phyloP scores from a whole-genome alignment of 2,113 vertebrate genomes.

The Terrapene triunguis region DNA sequence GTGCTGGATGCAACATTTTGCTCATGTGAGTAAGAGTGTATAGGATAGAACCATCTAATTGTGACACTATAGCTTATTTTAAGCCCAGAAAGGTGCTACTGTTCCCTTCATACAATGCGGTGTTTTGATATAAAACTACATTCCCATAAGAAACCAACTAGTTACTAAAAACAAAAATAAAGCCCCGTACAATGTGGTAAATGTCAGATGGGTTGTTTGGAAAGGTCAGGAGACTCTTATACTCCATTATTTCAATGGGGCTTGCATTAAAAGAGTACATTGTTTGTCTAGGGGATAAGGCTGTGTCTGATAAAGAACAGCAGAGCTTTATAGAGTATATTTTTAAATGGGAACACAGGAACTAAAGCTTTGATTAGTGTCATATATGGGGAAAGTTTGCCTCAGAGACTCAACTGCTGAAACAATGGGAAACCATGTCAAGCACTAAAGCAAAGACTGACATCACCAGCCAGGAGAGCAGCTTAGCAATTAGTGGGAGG shows the following conservation, averaged over 20 bases:
- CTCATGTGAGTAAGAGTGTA: background rate
- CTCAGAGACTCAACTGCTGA: background rate
- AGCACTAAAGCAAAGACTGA: slow-evolving; percentile 11
- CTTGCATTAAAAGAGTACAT: background rate
- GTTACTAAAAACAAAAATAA: background rate
- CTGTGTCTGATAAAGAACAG: background rate
- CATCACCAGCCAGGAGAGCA: accelerated
- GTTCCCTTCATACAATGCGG: background rate
- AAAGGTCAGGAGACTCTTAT: background rate
- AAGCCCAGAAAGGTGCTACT: background rate
- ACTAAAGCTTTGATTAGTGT: slow-evolving; percentile 22
- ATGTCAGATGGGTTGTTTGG: background rate
- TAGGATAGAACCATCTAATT: background rate
- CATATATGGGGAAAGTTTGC: slow-evolving; percentile 53
- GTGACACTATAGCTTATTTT: background rate
- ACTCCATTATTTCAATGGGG: background rate
- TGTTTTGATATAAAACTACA: background rate
- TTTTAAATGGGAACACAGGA: slow-evolving; percentile 55
- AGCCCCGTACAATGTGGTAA: background rate
- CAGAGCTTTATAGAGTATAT: slow-evolving; percentile 15
- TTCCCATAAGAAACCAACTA: background rate
- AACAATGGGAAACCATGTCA: slow-evolving; percentile 26
- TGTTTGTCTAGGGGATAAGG: background rate
- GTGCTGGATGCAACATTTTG: background rate
- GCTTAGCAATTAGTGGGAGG: background rate